Evolutionary conservation across 2,113 vertebrate genomes (phyloP), one percentile per base, ranked within the genome.

Genomic region (Melospiza melodia): DNA sequence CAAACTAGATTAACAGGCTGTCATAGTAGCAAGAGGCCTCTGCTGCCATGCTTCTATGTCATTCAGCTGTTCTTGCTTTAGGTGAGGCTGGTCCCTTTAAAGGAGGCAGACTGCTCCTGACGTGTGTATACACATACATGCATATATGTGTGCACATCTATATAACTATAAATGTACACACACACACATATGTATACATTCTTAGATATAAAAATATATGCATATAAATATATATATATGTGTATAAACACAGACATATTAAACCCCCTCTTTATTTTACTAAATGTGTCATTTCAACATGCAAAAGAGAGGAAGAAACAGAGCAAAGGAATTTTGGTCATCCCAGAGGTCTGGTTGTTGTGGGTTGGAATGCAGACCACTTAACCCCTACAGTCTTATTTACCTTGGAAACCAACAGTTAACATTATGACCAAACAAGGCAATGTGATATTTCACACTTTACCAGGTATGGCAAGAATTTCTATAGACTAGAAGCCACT

Each of bases 1-100:
- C 94, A 97, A 97, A 92, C 68, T 78, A 93, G 92, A 97, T 97
- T 89, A 97, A 90, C 92, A 95, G 81, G 77, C 83, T 93, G 90
- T 94, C 95, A 94, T 79, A 95, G 62, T 59, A 85, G 80, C 43
- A 83, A 96, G 88, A 94, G 67, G 84, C 86, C 94, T 93, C 92
- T 94, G 87, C 86, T 97, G 92, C 84, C 73, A 93, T 51, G 15
- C 61, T 83, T 66, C 74, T 71, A 54, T 94, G 77, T 90, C 91
- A 91, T 84, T 97, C 93, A 94, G 92, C 87, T 94, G 90, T 96
- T 96, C 80, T 95, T 87, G 90, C 92, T 95, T 95, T 84, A 94
- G 43, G 81, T 68, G 75, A 84, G 72, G 66, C 66, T 81, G 78
- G 87, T 93, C 88, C 89, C 62, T 89, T 91, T 89, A 81, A 89